Evolutionary conservation across 2,113 vertebrate species (phyloP), one percentile per base, ranked within the genome.

Genomic region (Drymodes brunneopygia): DNA sequence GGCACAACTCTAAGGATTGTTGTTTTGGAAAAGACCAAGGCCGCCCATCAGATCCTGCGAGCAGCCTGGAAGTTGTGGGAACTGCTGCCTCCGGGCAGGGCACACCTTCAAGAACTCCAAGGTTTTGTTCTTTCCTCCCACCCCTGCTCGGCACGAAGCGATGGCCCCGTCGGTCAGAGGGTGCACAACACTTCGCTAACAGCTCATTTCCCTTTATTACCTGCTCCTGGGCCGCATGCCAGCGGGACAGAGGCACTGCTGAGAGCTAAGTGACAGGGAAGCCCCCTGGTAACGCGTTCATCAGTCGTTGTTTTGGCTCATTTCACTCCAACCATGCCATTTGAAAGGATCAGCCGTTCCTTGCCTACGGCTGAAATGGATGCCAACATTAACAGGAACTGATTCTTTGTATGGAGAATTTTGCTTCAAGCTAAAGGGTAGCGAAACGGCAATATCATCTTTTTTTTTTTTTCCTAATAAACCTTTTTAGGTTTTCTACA

Each of bases 121-220:
- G 45, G 82, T 19, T 60, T 66, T 47, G 33, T 6, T 75, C 70
- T 44, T 62, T 31, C 24, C 53, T 79, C 22, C 40, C 1, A 1
- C 8, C 29, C 36, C 60, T 33, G 35, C 38, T 45, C 0, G 0
- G 47, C 8, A 1, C 5, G 17, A 27, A 64, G 28, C 4, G 1
- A 18, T 51, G 51, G 56, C 56, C 25, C 16, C 23, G 4, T 4
- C 0, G 3, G 15, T 36, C 38, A 19, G 25, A 33, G 7, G n/a
- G 25, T 7, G 36, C 18, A 7, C 31, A 25, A 1, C 50, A 11
- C 22, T 53, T 57, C 12, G 17, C 54, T 31, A 6, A 10, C n/a
- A 69, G 74, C 58, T 24, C 38, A 3, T 7, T 15, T 22, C 15
- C 45, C 77, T 72, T 51, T 31, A 3, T 56, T 29, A 17, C 56